Conservation (phyloP, 2,113 vertebrate genomes). For the Paradoxurus hermaphroditus region DNA sequence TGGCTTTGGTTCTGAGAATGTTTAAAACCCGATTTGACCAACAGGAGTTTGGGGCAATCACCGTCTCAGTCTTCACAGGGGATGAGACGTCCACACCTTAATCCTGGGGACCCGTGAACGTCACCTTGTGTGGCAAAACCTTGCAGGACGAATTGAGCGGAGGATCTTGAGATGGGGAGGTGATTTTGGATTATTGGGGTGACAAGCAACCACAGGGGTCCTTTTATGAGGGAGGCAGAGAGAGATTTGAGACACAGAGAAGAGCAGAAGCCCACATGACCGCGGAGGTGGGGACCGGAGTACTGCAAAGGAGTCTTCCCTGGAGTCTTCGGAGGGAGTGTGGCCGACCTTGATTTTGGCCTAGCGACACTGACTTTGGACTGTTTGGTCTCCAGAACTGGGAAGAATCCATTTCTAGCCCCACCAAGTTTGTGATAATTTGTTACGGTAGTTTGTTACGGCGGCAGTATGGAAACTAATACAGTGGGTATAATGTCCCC, state of each 20-base stretch:
- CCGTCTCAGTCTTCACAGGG: neutral
- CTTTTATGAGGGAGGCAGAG: neutral
- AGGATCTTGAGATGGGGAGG: neutral
- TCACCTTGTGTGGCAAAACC: neutral
- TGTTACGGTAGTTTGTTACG: neutral
- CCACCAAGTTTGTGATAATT: too few relatives aligned
- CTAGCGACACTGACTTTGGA: neutral
- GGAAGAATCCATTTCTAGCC: neutral
- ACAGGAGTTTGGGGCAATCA: neutral
- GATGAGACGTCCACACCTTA: neutral
- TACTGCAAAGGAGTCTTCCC: neutral
- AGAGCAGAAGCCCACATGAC: neutral
- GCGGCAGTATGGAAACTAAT: too few relatives aligned
- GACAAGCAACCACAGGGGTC: too few relatives aligned
- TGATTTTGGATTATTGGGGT: neutral
- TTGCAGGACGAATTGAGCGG: neutral
- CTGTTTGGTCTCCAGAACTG: neutral
- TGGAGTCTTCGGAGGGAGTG: too few relatives aligned
- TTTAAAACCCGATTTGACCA: neutral
- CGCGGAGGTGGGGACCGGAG: fast-evolving
- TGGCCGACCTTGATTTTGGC: neutral
- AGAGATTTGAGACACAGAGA: neutral
- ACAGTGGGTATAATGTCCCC: neutral
- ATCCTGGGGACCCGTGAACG: too few relatives aligned
- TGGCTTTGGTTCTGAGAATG: neutral